Conservation (phyloP, 2,113 vertebrate genomes). For the Struthio camelus region DNA sequence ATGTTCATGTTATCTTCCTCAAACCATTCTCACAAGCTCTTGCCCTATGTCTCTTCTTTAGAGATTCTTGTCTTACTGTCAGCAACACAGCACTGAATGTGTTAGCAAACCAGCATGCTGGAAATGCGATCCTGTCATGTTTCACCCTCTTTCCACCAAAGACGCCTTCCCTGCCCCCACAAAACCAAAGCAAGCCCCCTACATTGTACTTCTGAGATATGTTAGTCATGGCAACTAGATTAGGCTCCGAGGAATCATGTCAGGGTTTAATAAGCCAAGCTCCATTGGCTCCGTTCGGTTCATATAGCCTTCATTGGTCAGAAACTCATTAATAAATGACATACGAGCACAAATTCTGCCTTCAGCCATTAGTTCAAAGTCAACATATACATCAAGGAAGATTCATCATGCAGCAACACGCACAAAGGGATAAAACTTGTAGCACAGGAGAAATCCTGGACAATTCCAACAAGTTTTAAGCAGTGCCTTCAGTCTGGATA, state of each 20-base stretch:
- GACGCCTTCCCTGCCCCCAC: background rate
- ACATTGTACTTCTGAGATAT: background rate
- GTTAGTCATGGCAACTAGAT: background rate
- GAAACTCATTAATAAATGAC: background rate
- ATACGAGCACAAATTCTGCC: background rate
- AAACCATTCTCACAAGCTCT: background rate
- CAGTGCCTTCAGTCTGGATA: background rate
- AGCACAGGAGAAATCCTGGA: background rate
- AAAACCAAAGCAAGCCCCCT: background rate
- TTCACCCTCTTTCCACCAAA: background rate
- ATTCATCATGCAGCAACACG: background rate
- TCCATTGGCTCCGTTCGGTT: background rate
- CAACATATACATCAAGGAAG: background rate
- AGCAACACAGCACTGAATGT: background rate
- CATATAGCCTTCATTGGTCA: background rate
- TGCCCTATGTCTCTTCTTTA: background rate
- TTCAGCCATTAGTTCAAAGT: background rate
- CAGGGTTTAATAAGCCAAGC: background rate
- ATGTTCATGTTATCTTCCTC: fast-evolving
- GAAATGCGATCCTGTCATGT: background rate
- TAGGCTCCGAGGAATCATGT: background rate
- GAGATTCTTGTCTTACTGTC: background rate
- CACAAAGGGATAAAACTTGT: background rate
- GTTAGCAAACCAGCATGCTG: background rate
- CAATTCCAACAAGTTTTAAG: background rate